Percentiles rank a stretch among this genome's conserved stretches.
Conservation (phyloP, 1,140 invertebrate genomes). For the Proales similis region DNA sequence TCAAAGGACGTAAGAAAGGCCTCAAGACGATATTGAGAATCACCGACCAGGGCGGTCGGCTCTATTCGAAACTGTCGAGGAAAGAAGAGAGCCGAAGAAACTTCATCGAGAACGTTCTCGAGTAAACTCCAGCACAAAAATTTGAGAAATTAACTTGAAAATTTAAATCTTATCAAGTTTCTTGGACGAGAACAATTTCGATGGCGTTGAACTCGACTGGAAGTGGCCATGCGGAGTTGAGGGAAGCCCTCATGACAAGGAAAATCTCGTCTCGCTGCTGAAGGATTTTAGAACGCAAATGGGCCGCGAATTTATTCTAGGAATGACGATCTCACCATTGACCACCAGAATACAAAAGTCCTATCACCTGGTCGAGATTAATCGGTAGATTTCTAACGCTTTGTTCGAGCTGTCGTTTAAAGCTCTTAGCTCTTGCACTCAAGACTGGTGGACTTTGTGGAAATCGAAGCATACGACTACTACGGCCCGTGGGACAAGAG, state of each 20-base stretch:
- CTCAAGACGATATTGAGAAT: slow-evolving; percentile 84
- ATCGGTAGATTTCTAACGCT: slow-evolving; percentile 6
- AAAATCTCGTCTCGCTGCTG: slow-evolving; percentile 80
- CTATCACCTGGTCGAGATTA: slow-evolving; percentile 7
- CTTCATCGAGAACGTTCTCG: slow-evolving; percentile 58
- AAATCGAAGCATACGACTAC: slow-evolving; percentile 28
- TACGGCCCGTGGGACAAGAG: slow-evolving; percentile 36
- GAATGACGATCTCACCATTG: slow-evolving; percentile 25
- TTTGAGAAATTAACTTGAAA: too few relatives aligned
- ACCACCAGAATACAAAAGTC: slow-evolving; percentile 6
- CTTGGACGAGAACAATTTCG: slow-evolving; percentile 83
- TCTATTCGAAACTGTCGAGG: slow-evolving; percentile 53
- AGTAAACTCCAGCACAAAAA: too few relatives aligned
- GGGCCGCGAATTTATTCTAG: slow-evolving; percentile 7
- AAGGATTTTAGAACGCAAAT: slow-evolving; percentile 40
- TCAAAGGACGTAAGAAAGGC: slow-evolving; percentile 81
- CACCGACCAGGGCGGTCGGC: slow-evolving; percentile 87
- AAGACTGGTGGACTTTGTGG: slow-evolving; percentile 20
- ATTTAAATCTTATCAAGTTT: too few relatives aligned
- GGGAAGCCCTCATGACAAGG: slow-evolving; percentile 76
- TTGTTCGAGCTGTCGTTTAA: slow-evolving; percentile 36
- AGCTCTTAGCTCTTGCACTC: too few relatives aligned
- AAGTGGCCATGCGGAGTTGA: slow-evolving; percentile 85
- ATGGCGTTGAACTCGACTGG: slow-evolving; percentile 91
- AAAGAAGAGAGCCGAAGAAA: slow-evolving; percentile 40